phyloP scores from a whole-genome alignment of 2,797 vertebrate species.

The Galagoides demidoff region DNA sequence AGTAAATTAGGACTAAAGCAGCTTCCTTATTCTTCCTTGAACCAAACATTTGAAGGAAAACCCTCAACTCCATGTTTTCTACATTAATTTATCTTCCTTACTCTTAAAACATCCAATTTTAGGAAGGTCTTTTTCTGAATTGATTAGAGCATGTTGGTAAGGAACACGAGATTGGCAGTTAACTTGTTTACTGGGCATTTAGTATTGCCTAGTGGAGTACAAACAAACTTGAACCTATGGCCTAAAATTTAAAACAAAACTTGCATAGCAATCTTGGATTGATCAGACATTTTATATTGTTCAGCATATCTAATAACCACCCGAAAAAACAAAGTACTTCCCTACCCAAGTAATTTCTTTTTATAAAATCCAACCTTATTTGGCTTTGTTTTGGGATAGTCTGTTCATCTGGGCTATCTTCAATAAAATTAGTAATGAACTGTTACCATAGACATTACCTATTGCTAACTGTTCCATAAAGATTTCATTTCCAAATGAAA shows the following conservation, averaged over 20 bases:
- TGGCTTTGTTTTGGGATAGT: not conserved
- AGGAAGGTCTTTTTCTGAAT: not conserved
- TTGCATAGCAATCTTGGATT: not conserved
- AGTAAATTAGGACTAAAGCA: not conserved
- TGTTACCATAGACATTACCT: not conserved
- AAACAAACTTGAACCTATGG: not conserved
- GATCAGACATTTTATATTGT: not conserved
- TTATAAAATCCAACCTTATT: not conserved
- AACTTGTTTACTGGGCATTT: not conserved
- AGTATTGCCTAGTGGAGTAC: not conserved
- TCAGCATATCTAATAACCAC: not conserved
- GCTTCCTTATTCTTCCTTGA: not conserved
- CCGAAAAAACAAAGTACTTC: not conserved
- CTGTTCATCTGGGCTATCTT: not conserved
- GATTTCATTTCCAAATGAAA: not conserved
- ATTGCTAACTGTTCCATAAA: not conserved
- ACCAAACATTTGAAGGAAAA: not conserved
- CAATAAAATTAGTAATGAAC: not conserved
- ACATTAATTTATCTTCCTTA: not conserved
- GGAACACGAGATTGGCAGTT: not conserved
- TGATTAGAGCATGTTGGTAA: not conserved
- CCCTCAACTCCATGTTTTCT: not conserved
- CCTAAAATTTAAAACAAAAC: not conserved
- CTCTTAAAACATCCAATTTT: not conserved
- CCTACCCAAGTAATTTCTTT: not conserved